These are phyloP conservation scores for Heliornis fulica DNA, from an alignment of 2,113 vertebrate genomes.

Conservation along the genomic window DNA sequence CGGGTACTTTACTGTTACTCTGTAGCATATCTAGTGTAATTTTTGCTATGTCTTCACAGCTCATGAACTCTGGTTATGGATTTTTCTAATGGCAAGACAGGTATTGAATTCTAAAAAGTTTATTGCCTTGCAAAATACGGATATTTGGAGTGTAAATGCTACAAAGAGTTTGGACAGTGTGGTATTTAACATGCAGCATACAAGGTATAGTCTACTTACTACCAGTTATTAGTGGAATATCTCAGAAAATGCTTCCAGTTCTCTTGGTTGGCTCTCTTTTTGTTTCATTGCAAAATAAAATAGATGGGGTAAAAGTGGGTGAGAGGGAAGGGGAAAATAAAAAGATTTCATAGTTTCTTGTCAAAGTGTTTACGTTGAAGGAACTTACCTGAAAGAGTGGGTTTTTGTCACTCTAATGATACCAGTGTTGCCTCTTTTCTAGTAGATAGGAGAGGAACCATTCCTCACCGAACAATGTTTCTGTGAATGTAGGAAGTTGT, in stretches of 20 bases:
- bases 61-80: not conserved
- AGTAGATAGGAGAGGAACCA: not conserved
- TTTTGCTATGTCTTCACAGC: not conserved
- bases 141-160: not conserved
- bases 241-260: not conserved
- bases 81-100: not conserved
- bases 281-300: not conserved
- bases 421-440: not conserved
- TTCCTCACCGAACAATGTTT: not conserved
- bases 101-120: not conserved
- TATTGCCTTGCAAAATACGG: not conserved
- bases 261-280: not conserved
- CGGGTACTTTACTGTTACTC: not conserved
- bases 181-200: not conserved
- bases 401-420: not conserved
- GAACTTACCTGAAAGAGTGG: not conserved
- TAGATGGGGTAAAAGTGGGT: not conserved
- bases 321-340: too few relatives aligned
- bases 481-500: not conserved
- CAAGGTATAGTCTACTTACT: not conserved
- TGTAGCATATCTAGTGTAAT: not conserved
- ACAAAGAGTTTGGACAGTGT: not conserved
- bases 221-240: not conserved
- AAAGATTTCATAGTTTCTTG: not conserved
- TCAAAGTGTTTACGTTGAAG: not conserved